Base-by-base conservation (phyloP, 2,797 vertebrate genomes). In the Bryconaethiops microstoma region DNA sequence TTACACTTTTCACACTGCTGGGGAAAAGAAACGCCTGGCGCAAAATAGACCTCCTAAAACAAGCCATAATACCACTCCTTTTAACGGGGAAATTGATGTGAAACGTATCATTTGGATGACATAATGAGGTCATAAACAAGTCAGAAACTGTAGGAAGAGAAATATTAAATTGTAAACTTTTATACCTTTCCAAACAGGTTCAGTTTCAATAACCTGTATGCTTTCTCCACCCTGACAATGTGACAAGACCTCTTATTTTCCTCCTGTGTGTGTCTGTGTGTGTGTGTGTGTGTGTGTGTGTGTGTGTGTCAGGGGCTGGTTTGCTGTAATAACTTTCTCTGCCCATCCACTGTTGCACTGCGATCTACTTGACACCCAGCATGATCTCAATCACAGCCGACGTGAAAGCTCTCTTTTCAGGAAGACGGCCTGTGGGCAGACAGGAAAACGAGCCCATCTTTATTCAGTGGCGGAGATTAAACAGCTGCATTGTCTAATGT, bases 381-480 rank as follows among this genome's bases (percentile, higher is more conserved):
- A 57, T 80, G 77, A 85, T 82, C 83, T 71, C 79, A 80, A 87
- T 85, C 83, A 74, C 55, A 67, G 72, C 21, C 68, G 62, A 69
- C 73, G 74, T 82, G 62, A 79, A 83, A 87, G 68, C 76, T 0
- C 76, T 79, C 57, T 55, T 65, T 70, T 82, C 42, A 73, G 83
- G 48, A 35, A 65, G 48, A 78, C 65, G 40, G 82, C 64, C 74
- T 50, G 21, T 72, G 74, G 63, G 68, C 62, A 77, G 84, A 73
- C 48, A 80, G 57, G 74, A 78, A 77, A 84, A 84, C 75, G 67
- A 70, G 59, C 74, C 78, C 63, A 45, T 85, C 83, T 80, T 81
- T 80, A 81, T 73, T 78, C 82, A 79, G 76, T 55, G 80, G 57
- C 62, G 35, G 77, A 84, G 80, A 82, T 85, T 85, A 84, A 82